These are phyloP conservation scores for Orthonyx spaldingii DNA, from an alignment of 2,113 vertebrate species.

Conservation along the genomic window DNA sequence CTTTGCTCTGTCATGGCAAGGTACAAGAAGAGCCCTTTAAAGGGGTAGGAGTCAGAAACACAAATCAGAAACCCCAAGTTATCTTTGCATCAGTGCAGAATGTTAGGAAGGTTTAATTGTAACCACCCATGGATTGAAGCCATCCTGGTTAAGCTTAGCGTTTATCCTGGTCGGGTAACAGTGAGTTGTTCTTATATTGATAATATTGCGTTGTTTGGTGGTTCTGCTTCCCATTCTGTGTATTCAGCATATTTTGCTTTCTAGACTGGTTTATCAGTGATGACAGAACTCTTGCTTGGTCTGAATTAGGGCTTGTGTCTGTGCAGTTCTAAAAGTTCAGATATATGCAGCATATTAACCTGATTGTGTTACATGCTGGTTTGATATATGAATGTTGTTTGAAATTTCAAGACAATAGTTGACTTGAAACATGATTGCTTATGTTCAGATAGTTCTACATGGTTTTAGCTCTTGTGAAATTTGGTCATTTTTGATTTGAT, in stretches of 20 bases:
- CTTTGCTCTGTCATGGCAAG: background rate
- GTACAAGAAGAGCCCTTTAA: background rate
- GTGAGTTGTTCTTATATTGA: background rate
- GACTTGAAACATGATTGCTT: background rate
- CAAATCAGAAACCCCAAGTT: background rate
- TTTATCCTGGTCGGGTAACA: background rate
- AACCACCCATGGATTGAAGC: background rate
- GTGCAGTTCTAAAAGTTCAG: background rate
- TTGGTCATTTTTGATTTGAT: background rate
- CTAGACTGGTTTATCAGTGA: background rate
- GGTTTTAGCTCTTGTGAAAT: background rate
- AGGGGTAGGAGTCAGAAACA: background rate
- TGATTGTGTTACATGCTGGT: background rate
- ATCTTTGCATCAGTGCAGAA: background rate
- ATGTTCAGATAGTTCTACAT: background rate
- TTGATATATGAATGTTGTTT: background rate
- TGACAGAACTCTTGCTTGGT: background rate
- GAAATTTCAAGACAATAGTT: background rate
- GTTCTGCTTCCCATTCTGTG: background rate
- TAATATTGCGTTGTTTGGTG: background rate
- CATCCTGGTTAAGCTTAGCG: background rate
- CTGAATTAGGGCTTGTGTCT: background rate
- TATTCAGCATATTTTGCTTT: background rate
- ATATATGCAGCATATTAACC: background rate
- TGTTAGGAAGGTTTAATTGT: background rate